Conservation (phyloP, 1,140 invertebrate genomes). For the Stegodyphus mimosarum region DNA sequence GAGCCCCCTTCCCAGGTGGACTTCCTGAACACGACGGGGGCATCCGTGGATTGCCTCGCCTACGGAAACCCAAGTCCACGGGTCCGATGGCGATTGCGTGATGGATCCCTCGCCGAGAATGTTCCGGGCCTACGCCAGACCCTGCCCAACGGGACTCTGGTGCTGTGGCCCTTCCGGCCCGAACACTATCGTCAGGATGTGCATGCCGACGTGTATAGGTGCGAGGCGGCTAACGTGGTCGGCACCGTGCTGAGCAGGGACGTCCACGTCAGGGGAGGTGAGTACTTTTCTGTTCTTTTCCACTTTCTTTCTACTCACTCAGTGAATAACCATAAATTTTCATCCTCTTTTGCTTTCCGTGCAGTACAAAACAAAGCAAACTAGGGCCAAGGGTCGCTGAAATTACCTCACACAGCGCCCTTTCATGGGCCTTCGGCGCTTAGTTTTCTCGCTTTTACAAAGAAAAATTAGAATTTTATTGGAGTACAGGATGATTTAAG, state of each 20-base stretch:
- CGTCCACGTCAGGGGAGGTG: conserved; percentile 84
- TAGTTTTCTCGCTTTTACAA: too few relatives aligned
- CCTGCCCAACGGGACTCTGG: conserved; percentile 82
- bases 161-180: conserved; percentile 92
- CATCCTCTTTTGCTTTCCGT: too few relatives aligned
- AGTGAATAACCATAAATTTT: too few relatives aligned
- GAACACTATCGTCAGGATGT: conserved; percentile 91
- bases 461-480: too few relatives aligned
- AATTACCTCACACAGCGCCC: too few relatives aligned
- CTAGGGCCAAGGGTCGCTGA: too few relatives aligned
- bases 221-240: conserved; percentile 80
- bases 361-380: too few relatives aligned
- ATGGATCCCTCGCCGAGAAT: conserved; percentile 49
- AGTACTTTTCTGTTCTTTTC: conserved; percentile 65
- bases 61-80: conserved; percentile 67
- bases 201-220: conserved; percentile 71
- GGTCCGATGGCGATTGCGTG: conserved; percentile 61
- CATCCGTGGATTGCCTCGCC: conserved; percentile 67
- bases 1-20: conserved; percentile 66
- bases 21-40: conserved; percentile 68
- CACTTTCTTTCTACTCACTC: too few relatives aligned
- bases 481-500: too few relatives aligned
- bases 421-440: too few relatives aligned
- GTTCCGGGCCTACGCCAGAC: conserved; percentile 61
- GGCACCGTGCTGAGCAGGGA: conserved; percentile 83